phyloP scores from a whole-genome alignment of 2,113 vertebrate genomes.

The Pedionomus torquatus region DNA sequence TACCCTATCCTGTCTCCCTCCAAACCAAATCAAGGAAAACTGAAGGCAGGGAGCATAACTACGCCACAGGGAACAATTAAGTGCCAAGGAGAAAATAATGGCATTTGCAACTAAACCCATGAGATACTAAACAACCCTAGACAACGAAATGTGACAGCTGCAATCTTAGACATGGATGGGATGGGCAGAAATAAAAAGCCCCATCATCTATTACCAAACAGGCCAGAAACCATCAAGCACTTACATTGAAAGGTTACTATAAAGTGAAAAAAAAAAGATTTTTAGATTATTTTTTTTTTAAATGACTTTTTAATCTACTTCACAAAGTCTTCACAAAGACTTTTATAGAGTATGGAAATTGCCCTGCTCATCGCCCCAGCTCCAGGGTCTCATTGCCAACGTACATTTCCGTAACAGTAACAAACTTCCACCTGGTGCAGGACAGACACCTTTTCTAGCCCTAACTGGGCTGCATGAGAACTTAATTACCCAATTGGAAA shows the following conservation, averaged over 20 bases:
- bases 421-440: background rate
- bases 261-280: background rate
- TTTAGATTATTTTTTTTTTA: background rate
- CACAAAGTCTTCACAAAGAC: background rate
- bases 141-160: background rate
- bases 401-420: background rate
- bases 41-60: rapidly evolving
- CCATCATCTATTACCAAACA: background rate
- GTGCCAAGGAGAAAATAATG: background rate
- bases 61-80: background rate
- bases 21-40: background rate
- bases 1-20: background rate
- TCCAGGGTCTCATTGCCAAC: background rate
- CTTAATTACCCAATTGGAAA: background rate
- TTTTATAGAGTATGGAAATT: background rate
- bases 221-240: background rate
- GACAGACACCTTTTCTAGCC: background rate
- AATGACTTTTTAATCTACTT: background rate
- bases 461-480: background rate
- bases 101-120: background rate
- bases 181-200: background rate
- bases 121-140: background rate
- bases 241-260: background rate
- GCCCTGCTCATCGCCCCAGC: background rate
- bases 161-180: background rate